Evolutionary conservation across 2,113 vertebrate genomes (phyloP).

Genomic region (Polypterus senegalus): DNA sequence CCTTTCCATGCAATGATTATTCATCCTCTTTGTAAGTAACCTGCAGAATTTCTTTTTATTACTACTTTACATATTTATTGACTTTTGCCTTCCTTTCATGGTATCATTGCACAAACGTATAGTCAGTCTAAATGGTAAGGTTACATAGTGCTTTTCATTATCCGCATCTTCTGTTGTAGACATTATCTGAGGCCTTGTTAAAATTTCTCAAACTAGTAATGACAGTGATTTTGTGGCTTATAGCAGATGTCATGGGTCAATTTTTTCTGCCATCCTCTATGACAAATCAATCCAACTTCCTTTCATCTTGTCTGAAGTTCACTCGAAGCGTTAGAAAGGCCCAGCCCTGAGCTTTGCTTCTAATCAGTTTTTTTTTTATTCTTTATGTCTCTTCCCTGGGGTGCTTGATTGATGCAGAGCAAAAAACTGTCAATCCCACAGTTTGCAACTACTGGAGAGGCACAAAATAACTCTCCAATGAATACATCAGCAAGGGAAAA

Average conservation of each 20-base stretch:
- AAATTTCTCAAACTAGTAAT: constrained; percentile 25
- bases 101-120: no score
- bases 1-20: no score
- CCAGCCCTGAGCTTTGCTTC: constrained; percentile 15
- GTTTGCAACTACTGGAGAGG: constrained; percentile 2
- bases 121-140: no score
- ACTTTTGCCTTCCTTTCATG: no score
- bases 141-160: constrained; percentile 14
- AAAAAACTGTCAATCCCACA: constrained; percentile 18
- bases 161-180: constrained; percentile 15
- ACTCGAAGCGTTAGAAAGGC: constrained; percentile 17
- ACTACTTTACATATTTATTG: no score
- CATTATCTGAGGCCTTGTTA: constrained; percentile 20
- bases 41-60: no score
- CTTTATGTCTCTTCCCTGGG: constrained; percentile 12
- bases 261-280: constrained; percentile 19
- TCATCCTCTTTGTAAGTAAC: no score
- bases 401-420: constrained; percentile 16
- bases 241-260: constrained; percentile 14
- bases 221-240: constrained; percentile 19
- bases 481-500: constrained; percentile 13
- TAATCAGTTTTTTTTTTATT: constrained; percentile 25
- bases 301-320: constrained; percentile 22
- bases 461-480: constrained; percentile 16
- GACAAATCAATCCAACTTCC: constrained; percentile 17